Conservation (phyloP, 2,113 vertebrate species). For the Oreotragus oreotragus region DNA sequence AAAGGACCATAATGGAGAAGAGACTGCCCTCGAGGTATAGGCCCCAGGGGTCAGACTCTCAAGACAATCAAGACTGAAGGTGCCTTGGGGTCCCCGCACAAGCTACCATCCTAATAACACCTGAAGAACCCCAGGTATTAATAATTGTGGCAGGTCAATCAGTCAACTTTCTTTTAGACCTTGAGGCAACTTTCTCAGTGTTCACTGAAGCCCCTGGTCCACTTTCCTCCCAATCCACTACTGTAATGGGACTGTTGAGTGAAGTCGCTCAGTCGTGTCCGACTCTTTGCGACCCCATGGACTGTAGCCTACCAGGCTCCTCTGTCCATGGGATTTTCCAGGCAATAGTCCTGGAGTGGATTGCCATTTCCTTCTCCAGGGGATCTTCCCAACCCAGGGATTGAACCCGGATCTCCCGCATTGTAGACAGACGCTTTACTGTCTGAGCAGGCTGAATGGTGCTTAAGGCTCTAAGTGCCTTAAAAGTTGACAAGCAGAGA, state of each 20-base stretch:
- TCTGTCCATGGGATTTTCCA: no score
- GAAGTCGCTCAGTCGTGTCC: no score
- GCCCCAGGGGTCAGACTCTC: background rate
- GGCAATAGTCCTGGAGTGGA: no score
- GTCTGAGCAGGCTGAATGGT: background rate
- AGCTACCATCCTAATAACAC: background rate
- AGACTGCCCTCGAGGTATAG: background rate
- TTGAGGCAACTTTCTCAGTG: background rate
- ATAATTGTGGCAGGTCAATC: background rate
- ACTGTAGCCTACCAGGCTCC: no score
- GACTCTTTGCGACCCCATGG: no score
- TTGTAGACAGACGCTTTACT: no score
- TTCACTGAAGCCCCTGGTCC: background rate
- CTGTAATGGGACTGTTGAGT: background rate
- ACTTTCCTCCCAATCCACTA: background rate
- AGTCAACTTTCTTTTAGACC: background rate
- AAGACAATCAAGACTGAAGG: background rate
- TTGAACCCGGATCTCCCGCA: no score
- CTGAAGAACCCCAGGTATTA: background rate
- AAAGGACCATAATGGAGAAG: background rate
- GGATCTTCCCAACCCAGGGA: no score
- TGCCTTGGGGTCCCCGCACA: background rate
- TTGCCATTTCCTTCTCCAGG: no score
- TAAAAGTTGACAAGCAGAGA: background rate
- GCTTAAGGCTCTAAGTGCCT: background rate